Percentiles rank a stretch among this genome's conserved stretches.
phyloP scores from a whole-genome alignment of 2,113 vertebrate genomes.

The Siphamia tubifer region DNA sequence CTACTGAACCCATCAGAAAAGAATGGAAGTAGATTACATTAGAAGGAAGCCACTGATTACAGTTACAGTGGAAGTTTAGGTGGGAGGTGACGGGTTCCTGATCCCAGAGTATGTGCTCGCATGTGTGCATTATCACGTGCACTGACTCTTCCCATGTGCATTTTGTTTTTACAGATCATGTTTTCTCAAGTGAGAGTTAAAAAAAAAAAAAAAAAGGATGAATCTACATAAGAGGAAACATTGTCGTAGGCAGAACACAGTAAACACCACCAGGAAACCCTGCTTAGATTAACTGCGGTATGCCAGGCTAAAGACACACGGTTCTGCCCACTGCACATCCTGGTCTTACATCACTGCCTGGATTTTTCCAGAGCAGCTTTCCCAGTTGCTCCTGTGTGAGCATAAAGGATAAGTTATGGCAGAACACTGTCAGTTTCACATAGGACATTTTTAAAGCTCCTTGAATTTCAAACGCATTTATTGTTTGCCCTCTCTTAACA shows the following conservation, averaged over 20 bases:
- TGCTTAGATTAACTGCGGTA: constrained; percentile 6
- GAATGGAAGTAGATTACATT: constrained; percentile 63
- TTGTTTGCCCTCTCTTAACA: constrained; percentile 27
- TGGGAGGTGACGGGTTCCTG: constrained; percentile 49
- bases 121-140: constrained; percentile 10
- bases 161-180: constrained; percentile 11
- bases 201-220: constrained; percentile 10
- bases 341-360: constrained; percentile 3
- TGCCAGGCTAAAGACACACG: constrained; percentile 46
- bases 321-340: constrained; percentile 37
- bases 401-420: constrained; percentile 33
- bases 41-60: constrained; percentile 78
- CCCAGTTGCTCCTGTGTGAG: neutral
- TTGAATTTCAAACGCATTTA: constrained; percentile 34
- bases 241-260: constrained; percentile 18
- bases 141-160: neutral
- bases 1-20: constrained; percentile 45
- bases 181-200: neutral
- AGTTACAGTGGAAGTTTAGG: constrained; percentile 60
- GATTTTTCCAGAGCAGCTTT: neutral
- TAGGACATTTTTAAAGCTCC: constrained; percentile 2
- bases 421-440: constrained; percentile 24
- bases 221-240: constrained; percentile 16
- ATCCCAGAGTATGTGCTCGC: neutral
- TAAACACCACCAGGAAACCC: constrained; percentile 63